Evolutionary conservation across 2,888 invertebrate species (phyloP).

Genomic region (Trichopoda pennipes): DNA sequence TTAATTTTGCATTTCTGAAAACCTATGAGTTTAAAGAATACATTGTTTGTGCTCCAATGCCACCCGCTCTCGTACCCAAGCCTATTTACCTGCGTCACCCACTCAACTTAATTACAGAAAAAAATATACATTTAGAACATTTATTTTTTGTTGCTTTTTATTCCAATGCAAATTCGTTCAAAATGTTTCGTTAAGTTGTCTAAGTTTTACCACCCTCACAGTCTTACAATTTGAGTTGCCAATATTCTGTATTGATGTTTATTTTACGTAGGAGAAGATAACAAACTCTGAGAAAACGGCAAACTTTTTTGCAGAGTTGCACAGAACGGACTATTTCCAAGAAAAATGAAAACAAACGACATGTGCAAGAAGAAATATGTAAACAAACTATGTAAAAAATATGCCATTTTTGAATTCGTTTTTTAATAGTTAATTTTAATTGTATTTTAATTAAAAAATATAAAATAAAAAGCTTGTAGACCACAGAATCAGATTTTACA

Average conservation of each 20-base stretch:
- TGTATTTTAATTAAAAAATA: no score
- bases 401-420: no score
- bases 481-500: no score
- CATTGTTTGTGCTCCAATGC: not conserved
- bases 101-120: not conserved
- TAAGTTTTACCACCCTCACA: constrained; percentile 16
- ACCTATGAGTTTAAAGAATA: not conserved
- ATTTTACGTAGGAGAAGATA: no score
- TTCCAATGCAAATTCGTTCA: not conserved
- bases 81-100: not conserved
- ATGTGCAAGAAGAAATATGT: no score
- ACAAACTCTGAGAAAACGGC: no score
- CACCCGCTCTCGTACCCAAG: not conserved
- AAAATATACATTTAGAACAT: not conserved
- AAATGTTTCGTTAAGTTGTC: constrained; percentile 7
- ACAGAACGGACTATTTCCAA: no score
- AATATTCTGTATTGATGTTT: not conserved
- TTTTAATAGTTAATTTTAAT: no score
- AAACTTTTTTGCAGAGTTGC: no score
- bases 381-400: no score
- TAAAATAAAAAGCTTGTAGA: no score
- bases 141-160: not conserved
- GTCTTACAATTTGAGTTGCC: not conserved
- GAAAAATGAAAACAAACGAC: no score
- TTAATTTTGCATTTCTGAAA: not conserved